A percentile compares a stretch with the other conserved stretches of the same genome.
phyloP scores from a whole-genome alignment of 2,797 vertebrate species.

The Alfaro cultratus region DNA sequence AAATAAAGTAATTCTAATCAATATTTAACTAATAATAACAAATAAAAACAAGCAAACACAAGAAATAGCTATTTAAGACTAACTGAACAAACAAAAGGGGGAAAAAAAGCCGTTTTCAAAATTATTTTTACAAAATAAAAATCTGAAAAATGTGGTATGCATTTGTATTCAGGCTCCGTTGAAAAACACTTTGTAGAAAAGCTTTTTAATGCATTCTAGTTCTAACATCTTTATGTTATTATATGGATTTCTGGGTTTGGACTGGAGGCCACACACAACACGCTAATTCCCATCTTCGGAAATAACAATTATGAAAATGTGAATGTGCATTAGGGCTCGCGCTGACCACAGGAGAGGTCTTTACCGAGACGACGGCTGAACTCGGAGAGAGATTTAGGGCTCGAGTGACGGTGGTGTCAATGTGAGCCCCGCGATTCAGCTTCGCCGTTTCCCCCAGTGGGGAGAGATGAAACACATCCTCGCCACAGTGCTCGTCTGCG shows the following conservation, averaged over 20 bases:
- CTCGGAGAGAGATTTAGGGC: conserved; percentile 2
- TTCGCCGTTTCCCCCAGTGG: conserved; percentile 23
- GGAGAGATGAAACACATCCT: conserved; percentile 54
- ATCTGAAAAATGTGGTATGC: not conserved
- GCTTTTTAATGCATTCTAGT: not conserved
- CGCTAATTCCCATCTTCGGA: not conserved
- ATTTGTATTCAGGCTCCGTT: not conserved
- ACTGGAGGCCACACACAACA: not conserved
- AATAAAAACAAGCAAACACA: too few relatives aligned
- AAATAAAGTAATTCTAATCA: too few relatives aligned
- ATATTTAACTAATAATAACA: too few relatives aligned
- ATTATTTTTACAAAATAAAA: not conserved
- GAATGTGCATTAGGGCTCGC: too few relatives aligned
- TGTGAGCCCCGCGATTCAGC: conserved; percentile 11
- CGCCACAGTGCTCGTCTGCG: conserved; percentile 42
- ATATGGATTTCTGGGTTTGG: not conserved
- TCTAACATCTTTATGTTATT: not conserved
- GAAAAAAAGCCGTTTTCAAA: not conserved
- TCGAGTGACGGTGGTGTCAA: conserved; percentile 11
- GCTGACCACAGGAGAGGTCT: conserved; percentile 1
- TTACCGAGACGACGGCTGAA: conserved; percentile 1
- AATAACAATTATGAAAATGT: not conserved
- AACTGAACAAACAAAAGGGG: too few relatives aligned
- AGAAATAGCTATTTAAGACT: too few relatives aligned
- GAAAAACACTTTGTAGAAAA: not conserved